Evolutionary conservation across 1,140 invertebrate species (phyloP).

Genomic region (Calliopsis andreniformis): DNA sequence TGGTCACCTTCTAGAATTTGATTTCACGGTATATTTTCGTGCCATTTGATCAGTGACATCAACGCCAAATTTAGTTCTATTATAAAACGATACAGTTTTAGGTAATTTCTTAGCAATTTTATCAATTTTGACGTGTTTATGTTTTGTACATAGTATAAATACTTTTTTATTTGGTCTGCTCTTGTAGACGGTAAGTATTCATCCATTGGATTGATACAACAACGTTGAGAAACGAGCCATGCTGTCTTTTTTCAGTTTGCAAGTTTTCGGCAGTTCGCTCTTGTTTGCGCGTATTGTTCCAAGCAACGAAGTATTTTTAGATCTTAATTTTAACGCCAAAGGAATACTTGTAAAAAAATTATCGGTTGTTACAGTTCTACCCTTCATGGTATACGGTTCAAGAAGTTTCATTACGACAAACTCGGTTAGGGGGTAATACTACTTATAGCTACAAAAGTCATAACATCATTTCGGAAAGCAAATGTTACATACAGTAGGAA

Average conservation of each 20-base stretch:
- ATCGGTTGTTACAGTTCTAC: constrained; percentile 44
- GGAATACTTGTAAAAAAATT: constrained; percentile 53
- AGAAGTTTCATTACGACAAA: constrained; percentile 30
- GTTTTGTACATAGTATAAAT: constrained; percentile 47
- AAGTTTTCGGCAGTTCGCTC: no score
- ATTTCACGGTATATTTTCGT: constrained; percentile 63
- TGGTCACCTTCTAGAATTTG: constrained; percentile 65
- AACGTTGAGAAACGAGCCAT: constrained; percentile 46
- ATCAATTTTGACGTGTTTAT: constrained; percentile 28
- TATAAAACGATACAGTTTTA: constrained; percentile 63
- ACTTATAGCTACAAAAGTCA: no score
- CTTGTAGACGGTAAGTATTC: constrained; percentile 57
- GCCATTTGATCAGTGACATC: constrained; percentile 67
- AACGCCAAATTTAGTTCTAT: constrained; percentile 65
- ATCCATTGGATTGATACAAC: constrained; percentile 35
- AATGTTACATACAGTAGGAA: no score
- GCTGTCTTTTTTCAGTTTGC: constrained; percentile 47
- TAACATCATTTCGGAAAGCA: no score
- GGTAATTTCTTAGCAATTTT: constrained; percentile 32
- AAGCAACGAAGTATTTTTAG: constrained; percentile 59
- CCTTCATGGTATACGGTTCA: constrained; percentile 39
- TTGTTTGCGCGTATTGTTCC: no score
- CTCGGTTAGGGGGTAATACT: constrained; percentile 8
- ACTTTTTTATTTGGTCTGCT: constrained; percentile 55
- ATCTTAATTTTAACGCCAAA: constrained; percentile 57